These are phyloP conservation scores for Brachionus sp. DNA, from an alignment of 1,140 invertebrate genomes.

Conservation along the genomic window DNA sequence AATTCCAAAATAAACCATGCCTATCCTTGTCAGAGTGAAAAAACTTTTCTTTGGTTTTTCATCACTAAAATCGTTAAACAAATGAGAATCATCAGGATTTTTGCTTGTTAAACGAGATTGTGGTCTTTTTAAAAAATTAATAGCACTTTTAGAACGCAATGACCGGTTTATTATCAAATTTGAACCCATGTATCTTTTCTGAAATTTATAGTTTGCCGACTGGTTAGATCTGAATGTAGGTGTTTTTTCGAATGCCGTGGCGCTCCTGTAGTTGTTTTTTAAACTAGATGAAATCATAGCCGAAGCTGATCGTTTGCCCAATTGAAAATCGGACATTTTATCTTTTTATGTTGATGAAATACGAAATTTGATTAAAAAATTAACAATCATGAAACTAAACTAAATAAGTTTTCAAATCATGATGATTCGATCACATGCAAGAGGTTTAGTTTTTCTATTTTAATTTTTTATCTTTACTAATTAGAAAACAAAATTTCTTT, in stretches of 20 bases:
- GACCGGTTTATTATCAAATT: background rate
- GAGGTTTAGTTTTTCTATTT: too few species aligned
- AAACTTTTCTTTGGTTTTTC: constrained; percentile 34
- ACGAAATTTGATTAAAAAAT: background rate
- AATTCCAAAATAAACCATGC: constrained; percentile 38
- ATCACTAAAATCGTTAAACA: background rate
- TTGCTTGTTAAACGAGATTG: background rate
- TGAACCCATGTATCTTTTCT: background rate
- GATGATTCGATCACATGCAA: background rate
- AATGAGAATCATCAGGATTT: background rate
- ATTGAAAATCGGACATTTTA: background rate
- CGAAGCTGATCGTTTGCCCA: background rate
- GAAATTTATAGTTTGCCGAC: background rate
- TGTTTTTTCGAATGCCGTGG: background rate
- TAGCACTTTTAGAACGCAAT: background rate
- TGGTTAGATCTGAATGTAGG: background rate
- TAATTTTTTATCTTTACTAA: too few species aligned
- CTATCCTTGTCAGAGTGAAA: constrained; percentile 12
- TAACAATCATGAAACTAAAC: background rate
- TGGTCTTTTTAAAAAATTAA: constrained; percentile 31
- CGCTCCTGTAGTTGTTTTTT: background rate
- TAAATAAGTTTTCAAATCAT: background rate
- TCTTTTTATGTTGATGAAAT: background rate
- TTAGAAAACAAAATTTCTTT: too few species aligned
- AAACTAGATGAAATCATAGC: background rate